Evolutionary conservation across 2,113 vertebrate genomes (phyloP).

Genomic region (Bettongia penicillata): DNA sequence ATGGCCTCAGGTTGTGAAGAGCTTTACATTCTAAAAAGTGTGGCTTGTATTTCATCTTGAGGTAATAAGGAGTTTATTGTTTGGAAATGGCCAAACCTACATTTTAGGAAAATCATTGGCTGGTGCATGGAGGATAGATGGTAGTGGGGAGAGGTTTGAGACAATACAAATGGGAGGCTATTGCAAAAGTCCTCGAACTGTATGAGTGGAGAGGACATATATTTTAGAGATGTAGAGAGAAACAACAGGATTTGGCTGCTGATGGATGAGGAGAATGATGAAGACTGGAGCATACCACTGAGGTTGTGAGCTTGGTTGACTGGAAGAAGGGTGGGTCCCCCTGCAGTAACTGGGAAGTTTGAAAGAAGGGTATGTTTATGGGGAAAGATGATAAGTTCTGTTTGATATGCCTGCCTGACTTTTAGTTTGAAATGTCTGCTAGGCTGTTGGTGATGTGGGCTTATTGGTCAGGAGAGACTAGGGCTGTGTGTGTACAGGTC

Average conservation of each 20-base stretch:
- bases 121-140: background rate
- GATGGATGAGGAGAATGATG: background rate
- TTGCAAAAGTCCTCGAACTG: background rate
- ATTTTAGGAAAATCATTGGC: background rate
- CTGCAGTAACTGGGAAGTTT: background rate
- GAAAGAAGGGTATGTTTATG: background rate
- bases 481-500: background rate
- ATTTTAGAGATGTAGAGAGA: background rate
- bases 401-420: too few relatives aligned
- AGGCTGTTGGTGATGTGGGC: background rate
- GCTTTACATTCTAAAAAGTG: background rate
- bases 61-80: background rate
- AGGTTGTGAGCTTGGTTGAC: background rate
- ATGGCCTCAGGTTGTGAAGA: background rate
- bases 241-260: background rate
- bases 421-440: background rate
- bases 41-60: background rate
- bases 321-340: background rate
- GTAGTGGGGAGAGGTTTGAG: background rate
- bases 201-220: background rate
- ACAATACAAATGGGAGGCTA: background rate
- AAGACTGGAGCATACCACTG: background rate
- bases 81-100: background rate
- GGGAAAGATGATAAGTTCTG: background rate
- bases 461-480: background rate